phyloP scores from a whole-genome alignment of 2,888 invertebrate genomes.

The Therioaphis trifolii region DNA sequence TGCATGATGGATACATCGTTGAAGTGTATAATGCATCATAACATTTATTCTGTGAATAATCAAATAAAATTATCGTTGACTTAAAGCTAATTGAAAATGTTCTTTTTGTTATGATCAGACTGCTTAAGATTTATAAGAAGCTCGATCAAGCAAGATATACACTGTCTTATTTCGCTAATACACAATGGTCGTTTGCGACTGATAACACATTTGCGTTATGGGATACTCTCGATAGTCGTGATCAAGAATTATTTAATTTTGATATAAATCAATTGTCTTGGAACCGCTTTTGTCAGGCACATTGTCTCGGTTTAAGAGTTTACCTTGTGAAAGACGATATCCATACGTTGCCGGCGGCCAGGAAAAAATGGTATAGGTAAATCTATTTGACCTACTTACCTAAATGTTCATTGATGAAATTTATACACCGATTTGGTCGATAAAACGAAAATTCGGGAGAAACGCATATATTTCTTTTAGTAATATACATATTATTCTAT shows the following conservation, averaged over 20 bases:
- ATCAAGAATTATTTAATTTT: constrained; percentile 70
- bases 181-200: constrained; percentile 70
- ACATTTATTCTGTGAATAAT: too few relatives aligned
- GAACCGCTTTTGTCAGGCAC: constrained; percentile 71
- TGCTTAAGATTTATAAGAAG: constrained; percentile 71
- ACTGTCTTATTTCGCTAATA: constrained; percentile 71
- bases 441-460: too few relatives aligned
- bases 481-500: constrained; percentile 56
- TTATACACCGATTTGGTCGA: too few relatives aligned
- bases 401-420: too few relatives aligned
- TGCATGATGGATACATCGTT: too few relatives aligned
- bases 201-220: constrained; percentile 68
- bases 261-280: constrained; percentile 71
- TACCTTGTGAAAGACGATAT: constrained; percentile 71
- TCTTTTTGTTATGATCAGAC: constrained; percentile 69
- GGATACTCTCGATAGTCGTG: constrained; percentile 67
- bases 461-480: too few relatives aligned
- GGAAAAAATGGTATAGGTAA: too few relatives aligned
- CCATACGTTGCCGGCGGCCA: constrained; percentile 68
- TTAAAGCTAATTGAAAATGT: too few relatives aligned
- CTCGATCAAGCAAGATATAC: constrained; percentile 70
- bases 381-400: too few relatives aligned
- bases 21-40: too few relatives aligned
- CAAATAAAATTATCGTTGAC: too few relatives aligned
- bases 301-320: constrained; percentile 71